These are phyloP conservation scores for Centropus bengalensis DNA, from an alignment of 2,113 vertebrate species.

Conservation along the genomic window DNA sequence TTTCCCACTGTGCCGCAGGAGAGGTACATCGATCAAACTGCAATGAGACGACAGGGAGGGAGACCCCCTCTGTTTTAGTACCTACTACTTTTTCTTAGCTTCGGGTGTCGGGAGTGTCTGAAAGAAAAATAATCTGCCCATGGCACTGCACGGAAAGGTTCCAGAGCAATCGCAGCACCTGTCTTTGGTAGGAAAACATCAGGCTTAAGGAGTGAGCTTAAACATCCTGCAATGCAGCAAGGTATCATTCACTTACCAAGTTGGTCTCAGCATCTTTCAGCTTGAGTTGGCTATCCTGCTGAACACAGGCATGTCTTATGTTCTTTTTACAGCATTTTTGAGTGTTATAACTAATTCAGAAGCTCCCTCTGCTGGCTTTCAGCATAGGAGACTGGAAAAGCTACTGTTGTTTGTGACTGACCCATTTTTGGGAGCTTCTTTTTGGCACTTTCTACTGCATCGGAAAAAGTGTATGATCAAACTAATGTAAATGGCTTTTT, in stretches of 20 bases:
- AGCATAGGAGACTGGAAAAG: neutral
- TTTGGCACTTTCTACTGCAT: neutral
- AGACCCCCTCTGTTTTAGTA: neutral
- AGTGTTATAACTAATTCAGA: constrained; percentile 29
- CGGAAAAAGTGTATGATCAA: neutral
- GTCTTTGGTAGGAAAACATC: neutral
- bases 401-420: neutral
- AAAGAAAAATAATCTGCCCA: neutral
- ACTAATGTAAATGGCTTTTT: neutral
- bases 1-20: neutral
- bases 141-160: neutral
- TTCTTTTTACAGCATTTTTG: neutral
- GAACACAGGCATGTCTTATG: neutral
- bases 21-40: neutral
- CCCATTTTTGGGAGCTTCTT: neutral
- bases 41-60: neutral
- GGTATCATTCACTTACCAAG: neutral
- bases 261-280: neutral
- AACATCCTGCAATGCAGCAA: neutral
- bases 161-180: neutral
- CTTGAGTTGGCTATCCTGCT: neutral
- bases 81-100: neutral
- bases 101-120: neutral
- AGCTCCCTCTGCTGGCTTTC: constrained; percentile 75
- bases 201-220: neutral